phyloP scores from a whole-genome alignment of 1,140 invertebrate genomes.

The Rhyacophila brunnea region DNA sequence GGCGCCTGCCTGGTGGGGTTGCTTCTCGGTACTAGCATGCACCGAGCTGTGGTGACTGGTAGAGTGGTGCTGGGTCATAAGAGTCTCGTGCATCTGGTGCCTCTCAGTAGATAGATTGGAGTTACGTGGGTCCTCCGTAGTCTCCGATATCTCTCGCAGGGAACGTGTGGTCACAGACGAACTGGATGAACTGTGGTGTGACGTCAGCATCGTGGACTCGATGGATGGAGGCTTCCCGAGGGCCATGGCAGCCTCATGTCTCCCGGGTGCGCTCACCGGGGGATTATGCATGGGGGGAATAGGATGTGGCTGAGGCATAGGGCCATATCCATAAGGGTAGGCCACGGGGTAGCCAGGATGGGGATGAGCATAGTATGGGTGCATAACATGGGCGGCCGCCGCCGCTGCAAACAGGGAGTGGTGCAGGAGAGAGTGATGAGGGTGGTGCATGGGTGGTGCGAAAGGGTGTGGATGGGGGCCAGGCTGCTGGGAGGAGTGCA shows the following conservation, averaged over 20 bases:
- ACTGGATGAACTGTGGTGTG: slow-evolving; percentile 63
- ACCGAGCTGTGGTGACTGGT: slow-evolving; percentile 63
- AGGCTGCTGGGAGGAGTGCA: slow-evolving; percentile 67
- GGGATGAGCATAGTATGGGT: slow-evolving; percentile 67
- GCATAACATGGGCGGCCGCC: slow-evolving; percentile 60
- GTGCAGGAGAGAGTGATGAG: slow-evolving; percentile 66
- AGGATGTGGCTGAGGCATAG: slow-evolving; percentile 68
- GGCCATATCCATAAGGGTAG: slow-evolving; percentile 68
- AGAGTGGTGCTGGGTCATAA: slow-evolving; percentile 62
- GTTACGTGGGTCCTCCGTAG: slow-evolving; percentile 50
- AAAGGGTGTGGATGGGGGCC: slow-evolving; percentile 63
- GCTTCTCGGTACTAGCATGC: slow-evolving; percentile 60
- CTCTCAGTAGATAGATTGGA: slow-evolving; percentile 49
- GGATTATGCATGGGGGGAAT: slow-evolving; percentile 66
- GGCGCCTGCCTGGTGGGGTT: slow-evolving; percentile 55
- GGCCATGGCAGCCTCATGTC: slow-evolving; percentile 43
- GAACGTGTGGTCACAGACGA: slow-evolving; percentile 60
- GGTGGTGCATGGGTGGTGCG: slow-evolving; percentile 56
- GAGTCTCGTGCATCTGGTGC: slow-evolving; percentile 60
- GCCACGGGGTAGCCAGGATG: slow-evolving; percentile 67
- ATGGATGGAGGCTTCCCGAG: slow-evolving; percentile 55
- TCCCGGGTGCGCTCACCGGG: slow-evolving; percentile 52
- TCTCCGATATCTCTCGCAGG: slow-evolving; percentile 59
- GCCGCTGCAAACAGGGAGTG: slow-evolving; percentile 62
- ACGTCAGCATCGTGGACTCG: slow-evolving; percentile 68